Conservation (phyloP, 2,888 invertebrate species). For the Euzetes globulus region DNA sequence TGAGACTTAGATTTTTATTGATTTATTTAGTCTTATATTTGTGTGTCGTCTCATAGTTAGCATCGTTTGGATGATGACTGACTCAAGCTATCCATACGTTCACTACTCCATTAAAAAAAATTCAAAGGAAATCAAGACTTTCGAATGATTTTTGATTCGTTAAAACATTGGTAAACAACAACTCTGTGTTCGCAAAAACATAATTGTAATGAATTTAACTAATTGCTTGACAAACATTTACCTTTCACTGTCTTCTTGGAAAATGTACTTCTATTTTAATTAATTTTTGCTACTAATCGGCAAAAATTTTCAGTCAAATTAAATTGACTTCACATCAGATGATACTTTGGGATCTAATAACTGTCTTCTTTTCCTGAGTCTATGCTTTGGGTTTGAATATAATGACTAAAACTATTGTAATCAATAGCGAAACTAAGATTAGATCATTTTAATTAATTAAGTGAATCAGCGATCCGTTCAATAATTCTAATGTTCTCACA, state of each 20-base stretch:
- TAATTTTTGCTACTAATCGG: neutral
- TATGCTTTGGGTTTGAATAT: neutral
- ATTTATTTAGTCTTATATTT: neutral
- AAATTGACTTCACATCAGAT: neutral
- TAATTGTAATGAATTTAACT: neutral
- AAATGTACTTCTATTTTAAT: neutral
- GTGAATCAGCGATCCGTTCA: too few species aligned
- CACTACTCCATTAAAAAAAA: too few species aligned
- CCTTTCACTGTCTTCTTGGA: neutral
- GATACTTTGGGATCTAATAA: neutral
- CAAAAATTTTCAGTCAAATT: neutral
- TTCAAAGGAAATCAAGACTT: neutral
- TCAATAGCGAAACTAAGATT: neutral
- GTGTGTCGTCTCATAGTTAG: neutral
- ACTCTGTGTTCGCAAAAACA: neutral
- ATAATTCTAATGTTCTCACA: too few species aligned
- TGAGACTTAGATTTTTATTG: conserved; percentile 6
- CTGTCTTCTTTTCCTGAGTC: neutral
- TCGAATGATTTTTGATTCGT: neutral
- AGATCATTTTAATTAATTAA: too few species aligned
- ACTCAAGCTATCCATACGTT: neutral
- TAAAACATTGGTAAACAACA: neutral
- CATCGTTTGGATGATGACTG: neutral
- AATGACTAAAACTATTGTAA: neutral
- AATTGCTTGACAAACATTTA: neutral